phyloP scores from a whole-genome alignment of 1,140 invertebrate species.

The Episyrphus balteatus region DNA sequence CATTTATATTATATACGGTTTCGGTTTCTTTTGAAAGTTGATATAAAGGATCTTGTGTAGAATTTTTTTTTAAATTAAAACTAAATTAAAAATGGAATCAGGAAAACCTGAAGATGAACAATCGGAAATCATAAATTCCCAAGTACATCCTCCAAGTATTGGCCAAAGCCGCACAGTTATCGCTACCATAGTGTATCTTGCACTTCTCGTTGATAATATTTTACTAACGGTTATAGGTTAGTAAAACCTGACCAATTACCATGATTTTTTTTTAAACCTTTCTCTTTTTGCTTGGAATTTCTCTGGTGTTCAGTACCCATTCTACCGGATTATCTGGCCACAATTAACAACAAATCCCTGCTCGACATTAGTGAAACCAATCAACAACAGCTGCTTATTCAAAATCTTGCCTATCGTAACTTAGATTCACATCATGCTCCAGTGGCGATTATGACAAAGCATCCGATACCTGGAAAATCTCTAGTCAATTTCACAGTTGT shows the following conservation, averaged over 20 bases:
- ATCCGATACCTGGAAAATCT: constrained; percentile 41
- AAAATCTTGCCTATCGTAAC: constrained; percentile 15
- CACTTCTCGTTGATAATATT: constrained; percentile 63
- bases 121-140: no score
- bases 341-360: constrained; percentile 36
- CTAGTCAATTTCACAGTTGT: constrained; percentile 29
- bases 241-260: constrained; percentile 14
- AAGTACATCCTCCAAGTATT: constrained; percentile 5
- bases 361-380: constrained; percentile 1
- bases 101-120: no score
- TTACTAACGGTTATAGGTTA: constrained; percentile 68
- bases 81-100: no score
- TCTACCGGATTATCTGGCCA: constrained; percentile 67
- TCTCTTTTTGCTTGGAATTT: constrained; percentile 3
- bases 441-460: constrained; percentile 26
- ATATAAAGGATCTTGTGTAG: no score
- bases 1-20: no score
- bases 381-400: constrained; percentile 7
- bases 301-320: constrained; percentile 60
- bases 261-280: constrained; percentile 5
- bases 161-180: constrained; percentile 26
- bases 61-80: no score
- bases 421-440: constrained; percentile 12
- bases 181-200: constrained; percentile 52
- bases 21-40: no score